Conservation (phyloP, 2,888 invertebrate species). For the Dicycla oo region DNA sequence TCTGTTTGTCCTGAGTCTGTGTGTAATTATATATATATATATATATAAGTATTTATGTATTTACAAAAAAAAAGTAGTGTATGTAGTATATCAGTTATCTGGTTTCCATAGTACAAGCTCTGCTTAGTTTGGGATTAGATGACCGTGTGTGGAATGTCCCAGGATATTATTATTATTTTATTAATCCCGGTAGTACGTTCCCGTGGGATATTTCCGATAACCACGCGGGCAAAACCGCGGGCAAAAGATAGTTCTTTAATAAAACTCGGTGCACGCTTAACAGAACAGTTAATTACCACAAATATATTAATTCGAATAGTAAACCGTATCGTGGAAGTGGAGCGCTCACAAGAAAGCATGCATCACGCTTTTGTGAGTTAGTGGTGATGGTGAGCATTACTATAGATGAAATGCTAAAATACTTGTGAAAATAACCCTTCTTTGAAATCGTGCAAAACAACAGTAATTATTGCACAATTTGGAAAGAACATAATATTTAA, state of each 20-base stretch:
- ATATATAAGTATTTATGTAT: too few relatives aligned
- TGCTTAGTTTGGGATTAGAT: too few relatives aligned
- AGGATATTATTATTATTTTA: too few relatives aligned
- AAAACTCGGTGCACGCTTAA: slow-evolving; percentile 36
- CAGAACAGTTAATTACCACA: slow-evolving; percentile 55
- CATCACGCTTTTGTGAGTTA: slow-evolving; percentile 47
- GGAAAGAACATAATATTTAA: background rate
- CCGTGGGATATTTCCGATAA: background rate
- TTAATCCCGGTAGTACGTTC: background rate
- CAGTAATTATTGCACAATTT: background rate
- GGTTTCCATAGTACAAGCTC: too few relatives aligned
- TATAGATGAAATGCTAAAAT: background rate
- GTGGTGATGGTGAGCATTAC: slow-evolving; percentile 32
- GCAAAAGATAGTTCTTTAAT: background rate
- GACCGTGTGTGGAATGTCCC: too few relatives aligned
- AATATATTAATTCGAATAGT: slow-evolving; percentile 60
- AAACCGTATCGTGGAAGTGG: slow-evolving; percentile 58
- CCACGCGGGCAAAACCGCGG: background rate
- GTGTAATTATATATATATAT: too few relatives aligned
- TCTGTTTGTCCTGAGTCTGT: too few relatives aligned
- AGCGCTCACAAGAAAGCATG: slow-evolving; percentile 59
- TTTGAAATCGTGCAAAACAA: background rate
- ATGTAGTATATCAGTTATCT: too few relatives aligned
- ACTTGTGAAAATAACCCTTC: background rate
- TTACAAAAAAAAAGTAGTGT: too few relatives aligned